Evolutionary conservation across 2,797 vertebrate genomes (phyloP), one percentile per base, ranked within the genome.

Genomic region (Philypnodon macrostomus): DNA sequence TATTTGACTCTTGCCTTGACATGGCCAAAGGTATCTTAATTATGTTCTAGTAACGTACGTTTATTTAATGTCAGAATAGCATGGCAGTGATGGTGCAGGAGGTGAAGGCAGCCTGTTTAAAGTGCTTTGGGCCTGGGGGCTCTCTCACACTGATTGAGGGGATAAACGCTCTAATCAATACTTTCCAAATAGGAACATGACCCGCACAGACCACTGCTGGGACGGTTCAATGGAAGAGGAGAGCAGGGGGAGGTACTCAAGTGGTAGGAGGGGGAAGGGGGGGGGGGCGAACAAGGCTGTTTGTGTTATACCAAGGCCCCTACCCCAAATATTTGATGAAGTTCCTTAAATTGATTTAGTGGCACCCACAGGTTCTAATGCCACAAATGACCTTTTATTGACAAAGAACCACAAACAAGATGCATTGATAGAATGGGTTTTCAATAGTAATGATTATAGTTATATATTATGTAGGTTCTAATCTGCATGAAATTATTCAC

Each of bases 151-250:
- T 66, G 85, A 80, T 83, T 84, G 79, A 80, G 85, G 69, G 85
- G 84, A 86, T 91, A 90, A 93, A 92, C 71, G 66, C 91, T 89
- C 85, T 82, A 88, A 92, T 94, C 80, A 82, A 91, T 96, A 89
- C 84, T 83, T 87, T 89, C 87, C 83, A 89, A 91, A 93, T 92
- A 92, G 91, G 89, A 93, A 94, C 92, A 91, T 91, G 88, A 91
- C 87, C 89, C 85, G 87, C 80, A 79, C 82, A 83, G 89, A 81
- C 84, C 58, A 84, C 89, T 84, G 82, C 87, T 90, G 85, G 78
- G 83, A 73, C 62, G 70, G 36, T 80, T 92, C 85, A 90, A 79
- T 90, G 81, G 80, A 77, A 50, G 37, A 59, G 46, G 69, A 69
- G 66, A 62, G 67, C 39, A 30, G 65, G 14, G n/a, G n/a, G n/a